These are phyloP conservation scores for Tubulanus polymorphus DNA, from an alignment of 2,888 invertebrate genomes.

Conservation along the genomic window DNA sequence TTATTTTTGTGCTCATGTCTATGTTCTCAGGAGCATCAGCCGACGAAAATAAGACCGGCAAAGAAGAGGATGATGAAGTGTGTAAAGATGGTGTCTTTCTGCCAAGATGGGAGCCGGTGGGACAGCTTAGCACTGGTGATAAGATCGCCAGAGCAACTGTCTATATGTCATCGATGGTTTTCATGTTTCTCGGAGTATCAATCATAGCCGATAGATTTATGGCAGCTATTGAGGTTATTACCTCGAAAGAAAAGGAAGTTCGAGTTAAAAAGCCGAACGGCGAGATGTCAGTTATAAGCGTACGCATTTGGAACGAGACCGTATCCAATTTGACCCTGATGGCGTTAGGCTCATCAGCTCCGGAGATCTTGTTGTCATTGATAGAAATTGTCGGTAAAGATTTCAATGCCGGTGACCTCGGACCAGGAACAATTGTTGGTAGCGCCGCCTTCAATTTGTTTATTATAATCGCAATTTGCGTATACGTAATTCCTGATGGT, in stretches of 20 bases:
- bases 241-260: constrained; percentile 93
- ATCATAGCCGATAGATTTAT: constrained; percentile 98
- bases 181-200: constrained; percentile 97
- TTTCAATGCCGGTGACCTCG: constrained; percentile 93
- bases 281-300: constrained; percentile 81
- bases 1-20: no score
- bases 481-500: constrained; percentile 83
- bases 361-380: constrained; percentile 94
- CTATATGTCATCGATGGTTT: constrained; percentile 84
- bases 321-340: constrained; percentile 97
- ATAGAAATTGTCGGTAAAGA: constrained; percentile 86
- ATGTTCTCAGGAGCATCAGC: no score
- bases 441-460: constrained; percentile 98
- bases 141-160: constrained; percentile 79
- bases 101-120: constrained; percentile 83
- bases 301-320: constrained; percentile 98
- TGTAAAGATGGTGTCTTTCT: constrained; percentile 84
- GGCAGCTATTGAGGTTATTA: constrained; percentile 99
- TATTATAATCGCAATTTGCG: constrained; percentile 93
- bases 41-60: no score
- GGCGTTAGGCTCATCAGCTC: constrained; percentile 98
- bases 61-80: no score
- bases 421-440: constrained; percentile 97
- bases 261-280: constrained; percentile 84
- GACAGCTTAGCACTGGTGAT: constrained; percentile 60